Conservation (phyloP, 2,113 vertebrate species). For the Heptranchias perlo region DNA sequence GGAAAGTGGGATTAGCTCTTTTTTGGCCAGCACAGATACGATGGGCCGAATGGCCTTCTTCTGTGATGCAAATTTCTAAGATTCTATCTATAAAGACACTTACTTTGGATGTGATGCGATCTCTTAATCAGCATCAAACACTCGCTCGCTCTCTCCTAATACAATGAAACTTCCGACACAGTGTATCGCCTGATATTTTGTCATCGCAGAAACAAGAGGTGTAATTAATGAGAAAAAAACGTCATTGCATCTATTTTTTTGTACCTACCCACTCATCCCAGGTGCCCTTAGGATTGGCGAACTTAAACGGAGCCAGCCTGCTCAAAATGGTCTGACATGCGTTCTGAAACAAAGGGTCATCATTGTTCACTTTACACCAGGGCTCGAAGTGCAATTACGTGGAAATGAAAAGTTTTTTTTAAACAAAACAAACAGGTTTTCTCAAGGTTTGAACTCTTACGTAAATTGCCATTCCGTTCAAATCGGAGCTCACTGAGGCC, state of each 20-base stretch:
- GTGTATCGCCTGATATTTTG: background rate
- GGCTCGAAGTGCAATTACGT: background rate
- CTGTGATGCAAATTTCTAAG: too few relatives aligned
- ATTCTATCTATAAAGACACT: background rate
- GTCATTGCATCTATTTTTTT: background rate
- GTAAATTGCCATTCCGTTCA: constrained; percentile 81
- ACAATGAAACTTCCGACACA: too few relatives aligned
- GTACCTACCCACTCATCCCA: constrained; percentile 88
- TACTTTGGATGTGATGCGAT: background rate
- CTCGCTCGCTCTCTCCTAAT: too few relatives aligned
- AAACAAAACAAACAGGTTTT: background rate
- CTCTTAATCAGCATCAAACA: background rate
- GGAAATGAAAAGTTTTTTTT: background rate
- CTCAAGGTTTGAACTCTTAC: constrained; percentile 51
- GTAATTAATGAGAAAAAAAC: background rate
- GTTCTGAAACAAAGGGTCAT: constrained; percentile 51
- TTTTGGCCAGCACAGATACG: too few relatives aligned
- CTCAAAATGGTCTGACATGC: constrained; percentile 73
- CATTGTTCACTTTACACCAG: background rate
- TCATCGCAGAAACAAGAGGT: background rate
- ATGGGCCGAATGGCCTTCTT: too few relatives aligned
- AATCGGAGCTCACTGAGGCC: constrained; percentile 78
- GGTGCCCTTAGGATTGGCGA: constrained; percentile 66
- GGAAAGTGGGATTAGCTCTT: too few relatives aligned
- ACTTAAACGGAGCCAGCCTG: constrained; percentile 75